These are phyloP conservation scores for Thymelicus acteon DNA, from an alignment of 2,888 invertebrate species.

Conservation along the genomic window DNA sequence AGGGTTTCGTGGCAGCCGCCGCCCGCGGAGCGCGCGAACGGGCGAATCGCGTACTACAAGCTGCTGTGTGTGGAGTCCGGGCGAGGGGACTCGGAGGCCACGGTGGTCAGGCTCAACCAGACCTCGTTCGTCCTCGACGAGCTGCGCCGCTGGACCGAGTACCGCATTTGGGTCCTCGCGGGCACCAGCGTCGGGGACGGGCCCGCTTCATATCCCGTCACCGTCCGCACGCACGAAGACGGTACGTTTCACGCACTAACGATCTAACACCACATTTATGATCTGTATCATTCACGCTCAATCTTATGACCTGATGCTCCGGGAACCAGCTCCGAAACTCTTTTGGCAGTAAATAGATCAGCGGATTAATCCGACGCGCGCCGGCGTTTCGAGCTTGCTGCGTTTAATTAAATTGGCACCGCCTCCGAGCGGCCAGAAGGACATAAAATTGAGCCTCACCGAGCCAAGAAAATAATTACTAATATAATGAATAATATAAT, in stretches of 20 bases:
- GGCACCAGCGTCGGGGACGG: slow-evolving; percentile 99
- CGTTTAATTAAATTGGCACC: slow-evolving; percentile 33
- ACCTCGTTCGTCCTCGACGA: slow-evolving; percentile 94
- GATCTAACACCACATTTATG: slow-evolving; percentile 19
- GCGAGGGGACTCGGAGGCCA: slow-evolving; percentile 93
- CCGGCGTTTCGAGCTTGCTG: slow-evolving; percentile 2
- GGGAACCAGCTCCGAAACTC: background rate
- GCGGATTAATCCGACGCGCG: slow-evolving; percentile 1
- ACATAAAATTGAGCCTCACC: slow-evolving; percentile 66
- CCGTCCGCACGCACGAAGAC: slow-evolving; percentile 98
- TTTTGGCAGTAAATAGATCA: background rate
- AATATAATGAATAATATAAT: slow-evolving; percentile 53
- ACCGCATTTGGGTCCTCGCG: slow-evolving; percentile 98
- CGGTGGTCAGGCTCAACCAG: slow-evolving; percentile 91
- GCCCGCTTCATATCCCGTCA: slow-evolving; percentile 95
- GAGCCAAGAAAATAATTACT: slow-evolving; percentile 52
- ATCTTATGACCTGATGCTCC: slow-evolving; percentile 51
- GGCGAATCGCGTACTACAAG: slow-evolving; percentile 97
- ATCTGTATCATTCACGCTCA: slow-evolving; percentile 47
- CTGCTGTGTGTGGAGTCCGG: slow-evolving; percentile 95
- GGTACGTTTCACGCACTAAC: slow-evolving; percentile 90
- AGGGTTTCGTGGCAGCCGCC: slow-evolving; percentile 97
- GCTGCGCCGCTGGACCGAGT: slow-evolving; percentile 97
- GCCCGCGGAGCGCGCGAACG: slow-evolving; percentile 95
- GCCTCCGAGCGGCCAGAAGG: slow-evolving; percentile 40